Percentiles rank a stretch among this genome's conserved stretches.
Conservation (phyloP, 2,888 invertebrate genomes). For the Orchesella flavescens region DNA sequence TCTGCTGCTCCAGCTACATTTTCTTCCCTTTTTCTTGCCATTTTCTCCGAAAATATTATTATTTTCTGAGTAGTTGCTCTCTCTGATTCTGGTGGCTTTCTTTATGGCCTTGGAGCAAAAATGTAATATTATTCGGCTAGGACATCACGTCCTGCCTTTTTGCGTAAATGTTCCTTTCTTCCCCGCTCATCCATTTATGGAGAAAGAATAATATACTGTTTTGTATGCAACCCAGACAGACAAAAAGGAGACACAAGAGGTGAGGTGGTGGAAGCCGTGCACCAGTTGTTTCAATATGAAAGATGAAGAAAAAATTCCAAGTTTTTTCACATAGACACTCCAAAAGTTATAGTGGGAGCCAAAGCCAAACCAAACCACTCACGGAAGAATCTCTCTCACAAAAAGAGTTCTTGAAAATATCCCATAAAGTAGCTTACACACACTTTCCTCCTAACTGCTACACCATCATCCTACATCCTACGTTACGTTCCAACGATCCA, state of each 20-base stretch:
- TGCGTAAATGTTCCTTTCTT: slow-evolving; percentile 53
- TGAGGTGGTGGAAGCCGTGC: neutral
- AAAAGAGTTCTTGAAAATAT: slow-evolving; percentile 55
- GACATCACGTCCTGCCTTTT: slow-evolving; percentile 64
- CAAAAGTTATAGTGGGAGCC: neutral
- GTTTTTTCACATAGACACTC: neutral
- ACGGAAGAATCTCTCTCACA: slow-evolving; percentile 38
- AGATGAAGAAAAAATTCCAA: neutral
- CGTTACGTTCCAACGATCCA: too few species aligned
- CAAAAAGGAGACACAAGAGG: slow-evolving; percentile 28
- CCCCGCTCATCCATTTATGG: slow-evolving; percentile 56
- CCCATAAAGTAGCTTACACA: slow-evolving; percentile 58
- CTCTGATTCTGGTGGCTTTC: slow-evolving; percentile 36
- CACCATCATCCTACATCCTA: slow-evolving; percentile 14
- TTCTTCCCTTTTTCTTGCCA: slow-evolving; percentile 23
- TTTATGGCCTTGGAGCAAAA: slow-evolving; percentile 40
- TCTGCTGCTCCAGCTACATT: slow-evolving; percentile 34
- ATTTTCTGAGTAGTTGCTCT: slow-evolving; percentile 7
- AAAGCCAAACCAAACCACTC: neutral
- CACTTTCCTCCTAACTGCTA: slow-evolving; percentile 36
- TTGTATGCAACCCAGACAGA: slow-evolving; percentile 49
- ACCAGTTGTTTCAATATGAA: neutral
- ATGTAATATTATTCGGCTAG: slow-evolving; percentile 59
- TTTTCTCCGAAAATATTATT: slow-evolving; percentile 44
- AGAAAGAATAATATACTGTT: slow-evolving; percentile 44